Percentiles rank a stretch among this genome's conserved stretches.
Evolutionary conservation across 1,140 invertebrate genomes (phyloP).

Genomic region (Ceratoteleas bidentatus): DNA sequence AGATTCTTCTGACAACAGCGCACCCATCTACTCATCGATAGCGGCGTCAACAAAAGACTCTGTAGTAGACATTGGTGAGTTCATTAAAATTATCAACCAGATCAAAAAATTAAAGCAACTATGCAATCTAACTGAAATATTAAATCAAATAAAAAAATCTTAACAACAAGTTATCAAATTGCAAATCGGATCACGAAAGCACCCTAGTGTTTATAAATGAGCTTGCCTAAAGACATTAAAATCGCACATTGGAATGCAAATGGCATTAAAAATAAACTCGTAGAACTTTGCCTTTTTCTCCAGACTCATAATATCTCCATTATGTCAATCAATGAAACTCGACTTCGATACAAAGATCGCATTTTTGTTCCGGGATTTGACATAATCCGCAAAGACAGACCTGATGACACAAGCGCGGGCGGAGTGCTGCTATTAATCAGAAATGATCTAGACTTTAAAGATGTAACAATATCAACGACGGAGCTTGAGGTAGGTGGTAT

Average conservation of each 20-base stretch:
- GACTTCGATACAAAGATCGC: neutral
- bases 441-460: neutral
- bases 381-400: slow-evolving; percentile 9
- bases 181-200: slow-evolving; percentile 4
- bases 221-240: neutral
- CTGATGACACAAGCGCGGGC: neutral
- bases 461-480: neutral
- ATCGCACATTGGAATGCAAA: slow-evolving; percentile 23
- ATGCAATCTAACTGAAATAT: neutral
- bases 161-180: neutral
- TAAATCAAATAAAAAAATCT: slow-evolving; percentile 1
- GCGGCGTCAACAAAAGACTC: no score
- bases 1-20: no score
- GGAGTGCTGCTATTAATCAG: slow-evolving; percentile 5
- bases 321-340: slow-evolving; percentile 20
- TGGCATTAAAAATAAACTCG: slow-evolving; percentile 23
- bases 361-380: neutral
- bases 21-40: no score
- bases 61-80: no score
- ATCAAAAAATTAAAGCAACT: slow-evolving; percentile 8
- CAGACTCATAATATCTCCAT: neutral
- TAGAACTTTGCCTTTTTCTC: slow-evolving; percentile 6
- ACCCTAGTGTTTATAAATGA: neutral
- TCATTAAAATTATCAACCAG: neutral
- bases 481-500: neutral